Percentiles rank a stretch among this genome's conserved stretches.
Evolutionary conservation across 2,113 vertebrate genomes (phyloP).

Genomic region (Ceyx cyanopectus): DNA sequence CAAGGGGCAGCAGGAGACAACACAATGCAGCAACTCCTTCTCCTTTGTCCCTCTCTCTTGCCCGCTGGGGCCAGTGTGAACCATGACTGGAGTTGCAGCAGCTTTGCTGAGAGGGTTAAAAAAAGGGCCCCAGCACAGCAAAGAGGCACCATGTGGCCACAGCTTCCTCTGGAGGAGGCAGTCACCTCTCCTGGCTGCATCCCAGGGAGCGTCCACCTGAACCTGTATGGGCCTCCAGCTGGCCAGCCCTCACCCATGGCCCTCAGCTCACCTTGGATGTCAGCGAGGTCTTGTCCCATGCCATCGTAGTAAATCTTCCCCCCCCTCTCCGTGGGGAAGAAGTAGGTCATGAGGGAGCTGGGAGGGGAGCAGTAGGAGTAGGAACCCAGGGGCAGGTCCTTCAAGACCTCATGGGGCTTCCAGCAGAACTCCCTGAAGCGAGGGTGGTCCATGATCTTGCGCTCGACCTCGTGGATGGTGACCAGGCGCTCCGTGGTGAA

Average conservation of each 20-base stretch:
- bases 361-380: constrained; percentile 91
- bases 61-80: neutral
- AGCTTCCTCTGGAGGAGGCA: neutral
- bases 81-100: neutral
- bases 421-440: constrained; percentile 96
- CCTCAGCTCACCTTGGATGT: constrained; percentile 87
- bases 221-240: neutral
- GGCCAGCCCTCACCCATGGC: rapidly evolving
- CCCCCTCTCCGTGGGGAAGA: constrained; percentile 93
- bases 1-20: neutral
- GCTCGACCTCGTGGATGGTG: constrained; percentile 92
- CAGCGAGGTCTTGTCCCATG: constrained; percentile 94
- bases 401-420: constrained; percentile 93
- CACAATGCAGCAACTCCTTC: neutral
- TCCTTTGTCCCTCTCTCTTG: rapidly evolving
- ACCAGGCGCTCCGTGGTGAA: constrained; percentile 93
- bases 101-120: neutral
- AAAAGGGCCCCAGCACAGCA: neutral
- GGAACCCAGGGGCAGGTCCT: constrained; percentile 91
- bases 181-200: neutral
- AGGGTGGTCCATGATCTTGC: constrained; percentile 93
- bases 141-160: neutral
- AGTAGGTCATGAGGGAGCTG: constrained; percentile 95
- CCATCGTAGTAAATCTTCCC: constrained; percentile 97
- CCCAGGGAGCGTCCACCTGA: neutral